Conservation (phyloP, 1,140 invertebrate species). For the Hermatobates lingyangjiaoensis region DNA sequence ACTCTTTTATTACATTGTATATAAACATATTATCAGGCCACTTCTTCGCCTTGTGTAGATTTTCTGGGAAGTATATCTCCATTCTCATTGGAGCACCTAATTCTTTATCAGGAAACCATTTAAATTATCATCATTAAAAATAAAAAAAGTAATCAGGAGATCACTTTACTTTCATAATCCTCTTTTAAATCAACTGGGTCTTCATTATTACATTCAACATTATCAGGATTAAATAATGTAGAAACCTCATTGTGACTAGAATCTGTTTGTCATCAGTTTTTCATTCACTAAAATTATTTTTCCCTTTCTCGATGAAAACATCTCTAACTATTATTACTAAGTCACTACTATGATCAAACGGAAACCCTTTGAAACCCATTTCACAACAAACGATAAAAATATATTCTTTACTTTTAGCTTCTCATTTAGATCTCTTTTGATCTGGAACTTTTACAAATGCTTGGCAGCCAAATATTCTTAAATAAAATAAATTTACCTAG, state of each 20-base stretch:
- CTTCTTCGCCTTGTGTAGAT: not conserved
- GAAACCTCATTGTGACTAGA: not conserved
- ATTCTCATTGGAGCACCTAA: not conserved
- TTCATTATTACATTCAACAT: not conserved
- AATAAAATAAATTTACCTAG: slow-evolving; percentile 17
- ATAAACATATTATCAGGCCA: not conserved
- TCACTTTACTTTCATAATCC: not conserved
- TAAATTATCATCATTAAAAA: not conserved
- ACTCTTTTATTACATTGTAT: not conserved
- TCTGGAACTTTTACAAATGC: slow-evolving; percentile 15
- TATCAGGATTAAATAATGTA: not conserved
- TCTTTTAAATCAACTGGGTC: not conserved
- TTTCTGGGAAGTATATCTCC: not conserved
- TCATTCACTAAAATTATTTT: not conserved
- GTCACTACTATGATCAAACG: not conserved
- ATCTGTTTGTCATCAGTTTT: not conserved
- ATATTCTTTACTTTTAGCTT: slow-evolving; percentile 15
- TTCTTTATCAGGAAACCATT: not conserved
- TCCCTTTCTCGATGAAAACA: slow-evolving; percentile 3
- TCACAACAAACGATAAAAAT: slow-evolving; percentile 18
- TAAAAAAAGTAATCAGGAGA: not conserved
- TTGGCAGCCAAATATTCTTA: slow-evolving; percentile 16
- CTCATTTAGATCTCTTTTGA: slow-evolving; percentile 17
- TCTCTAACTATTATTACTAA: not conserved
- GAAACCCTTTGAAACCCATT: slow-evolving; percentile 1